phyloP scores from a whole-genome alignment of 2,888 invertebrate species.

The Amphipyra berbera region DNA sequence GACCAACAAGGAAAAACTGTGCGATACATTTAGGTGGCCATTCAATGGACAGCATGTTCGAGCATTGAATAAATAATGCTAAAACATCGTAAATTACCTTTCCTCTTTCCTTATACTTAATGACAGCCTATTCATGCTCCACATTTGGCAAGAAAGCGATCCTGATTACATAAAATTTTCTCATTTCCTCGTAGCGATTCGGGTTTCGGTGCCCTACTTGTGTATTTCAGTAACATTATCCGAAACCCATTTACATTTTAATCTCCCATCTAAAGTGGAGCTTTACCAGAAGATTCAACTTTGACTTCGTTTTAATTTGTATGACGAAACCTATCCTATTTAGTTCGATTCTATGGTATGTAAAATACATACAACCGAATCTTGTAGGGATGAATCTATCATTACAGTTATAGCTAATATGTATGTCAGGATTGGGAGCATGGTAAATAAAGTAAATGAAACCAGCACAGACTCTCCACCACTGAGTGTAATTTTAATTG shows the following conservation, averaged over 20 bases:
- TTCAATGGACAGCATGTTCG: not conserved
- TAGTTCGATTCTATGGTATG: no score
- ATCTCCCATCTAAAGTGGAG: conserved; percentile 28
- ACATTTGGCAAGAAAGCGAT: conserved; percentile 1
- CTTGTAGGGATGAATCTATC: no score
- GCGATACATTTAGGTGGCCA: conserved; percentile 2
- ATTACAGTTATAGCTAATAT: no score
- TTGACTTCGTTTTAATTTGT: conserved; percentile 44
- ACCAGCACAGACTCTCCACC: no score
- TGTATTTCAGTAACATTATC: conserved; percentile 33
- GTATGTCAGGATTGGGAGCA: no score
- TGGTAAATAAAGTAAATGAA: no score
- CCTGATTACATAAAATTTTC: conserved; percentile 11
- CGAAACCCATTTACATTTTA: conserved; percentile 32
- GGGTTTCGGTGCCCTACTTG: conserved; percentile 28
- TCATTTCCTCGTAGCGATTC: conserved; percentile 28
- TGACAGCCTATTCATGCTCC: not conserved
- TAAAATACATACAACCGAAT: no score
- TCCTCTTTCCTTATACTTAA: not conserved
- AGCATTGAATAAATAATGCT: not conserved
- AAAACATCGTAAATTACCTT: not conserved
- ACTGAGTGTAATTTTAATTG: no score
- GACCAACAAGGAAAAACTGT: conserved; percentile 17
- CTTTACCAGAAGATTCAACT: conserved; percentile 43
- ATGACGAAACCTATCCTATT: not conserved